A percentile compares a stretch with the other conserved stretches of the same genome.
Conservation (phyloP, 2,888 invertebrate genomes). For the Synergus laeviventris region DNA sequence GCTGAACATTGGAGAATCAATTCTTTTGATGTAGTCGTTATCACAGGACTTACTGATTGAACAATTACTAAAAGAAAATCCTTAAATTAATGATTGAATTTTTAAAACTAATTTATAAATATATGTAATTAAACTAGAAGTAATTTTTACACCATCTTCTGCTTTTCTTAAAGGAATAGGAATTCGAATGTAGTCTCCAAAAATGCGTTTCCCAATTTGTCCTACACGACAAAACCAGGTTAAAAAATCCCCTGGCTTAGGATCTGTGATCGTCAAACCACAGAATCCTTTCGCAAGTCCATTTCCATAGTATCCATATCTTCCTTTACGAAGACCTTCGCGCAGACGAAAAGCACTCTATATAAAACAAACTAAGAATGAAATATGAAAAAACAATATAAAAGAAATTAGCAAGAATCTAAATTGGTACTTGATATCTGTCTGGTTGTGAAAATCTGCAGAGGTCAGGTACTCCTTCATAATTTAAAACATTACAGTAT, state of each 20-base stretch:
- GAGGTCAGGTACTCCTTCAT: constrained; percentile 75
- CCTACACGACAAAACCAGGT: constrained; percentile 78
- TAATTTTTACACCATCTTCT: not conserved
- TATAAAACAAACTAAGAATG: not conserved
- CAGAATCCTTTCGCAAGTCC: constrained; percentile 76
- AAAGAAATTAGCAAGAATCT: not conserved
- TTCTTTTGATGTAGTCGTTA: constrained; percentile 48
- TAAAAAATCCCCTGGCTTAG: constrained; percentile 72
- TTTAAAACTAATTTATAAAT: not conserved
- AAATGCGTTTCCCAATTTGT: constrained; percentile 54
- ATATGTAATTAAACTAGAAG: not conserved
- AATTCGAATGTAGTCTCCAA: constrained; percentile 40
- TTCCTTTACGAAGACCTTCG: constrained; percentile 47
- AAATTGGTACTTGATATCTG: not conserved
- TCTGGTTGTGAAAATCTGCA: constrained; percentile 77
- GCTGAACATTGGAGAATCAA: constrained; percentile 74
- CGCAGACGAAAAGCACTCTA: constrained; percentile 44
- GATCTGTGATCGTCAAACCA: constrained; percentile 77
- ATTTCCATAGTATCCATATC: constrained; percentile 77
- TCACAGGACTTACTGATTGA: constrained; percentile 31
- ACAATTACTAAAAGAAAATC: not conserved
- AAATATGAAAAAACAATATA: not conserved
- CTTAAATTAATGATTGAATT: not conserved
- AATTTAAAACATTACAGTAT: constrained; percentile 76
- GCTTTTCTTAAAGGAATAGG: not conserved